Conservation (phyloP, 2,888 invertebrate genomes). For the Meteorus cinctellus region DNA sequence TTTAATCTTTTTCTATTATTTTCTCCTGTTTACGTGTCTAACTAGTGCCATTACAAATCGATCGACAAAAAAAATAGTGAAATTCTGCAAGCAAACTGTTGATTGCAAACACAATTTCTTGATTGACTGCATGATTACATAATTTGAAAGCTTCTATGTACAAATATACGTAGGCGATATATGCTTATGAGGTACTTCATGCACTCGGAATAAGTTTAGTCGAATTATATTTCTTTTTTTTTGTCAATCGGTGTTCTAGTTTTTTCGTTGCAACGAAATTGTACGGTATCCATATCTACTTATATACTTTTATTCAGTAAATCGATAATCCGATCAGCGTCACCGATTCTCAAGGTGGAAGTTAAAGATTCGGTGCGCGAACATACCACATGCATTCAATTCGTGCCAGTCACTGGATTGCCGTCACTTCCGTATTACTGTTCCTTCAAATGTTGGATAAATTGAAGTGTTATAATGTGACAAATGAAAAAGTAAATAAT, state of each 20-base stretch:
- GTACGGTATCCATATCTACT: not conserved
- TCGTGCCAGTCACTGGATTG: not conserved
- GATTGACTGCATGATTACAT: not conserved
- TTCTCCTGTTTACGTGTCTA: not conserved
- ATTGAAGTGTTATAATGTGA: too few relatives aligned
- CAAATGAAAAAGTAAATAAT: not conserved
- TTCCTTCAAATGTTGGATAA: not conserved
- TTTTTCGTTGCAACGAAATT: not conserved
- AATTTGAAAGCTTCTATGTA: not conserved
- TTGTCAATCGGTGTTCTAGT: not conserved
- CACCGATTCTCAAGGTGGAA: slow-evolving; percentile 3
- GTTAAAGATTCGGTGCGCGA: not conserved
- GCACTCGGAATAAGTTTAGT: not conserved
- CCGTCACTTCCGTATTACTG: not conserved
- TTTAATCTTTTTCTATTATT: not conserved
- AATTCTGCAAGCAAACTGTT: not conserved
- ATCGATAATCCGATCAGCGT: not conserved
- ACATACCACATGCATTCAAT: not conserved
- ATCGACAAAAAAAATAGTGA: not conserved
- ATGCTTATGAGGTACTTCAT: not conserved
- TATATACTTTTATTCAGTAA: not conserved
- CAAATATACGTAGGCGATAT: not conserved
- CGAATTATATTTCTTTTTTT: not conserved
- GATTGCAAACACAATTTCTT: slow-evolving; percentile 11
- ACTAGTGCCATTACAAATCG: slow-evolving; percentile 2